These are phyloP conservation scores for Goniozus legneri DNA, from an alignment of 1,140 invertebrate genomes.

Conservation along the genomic window DNA sequence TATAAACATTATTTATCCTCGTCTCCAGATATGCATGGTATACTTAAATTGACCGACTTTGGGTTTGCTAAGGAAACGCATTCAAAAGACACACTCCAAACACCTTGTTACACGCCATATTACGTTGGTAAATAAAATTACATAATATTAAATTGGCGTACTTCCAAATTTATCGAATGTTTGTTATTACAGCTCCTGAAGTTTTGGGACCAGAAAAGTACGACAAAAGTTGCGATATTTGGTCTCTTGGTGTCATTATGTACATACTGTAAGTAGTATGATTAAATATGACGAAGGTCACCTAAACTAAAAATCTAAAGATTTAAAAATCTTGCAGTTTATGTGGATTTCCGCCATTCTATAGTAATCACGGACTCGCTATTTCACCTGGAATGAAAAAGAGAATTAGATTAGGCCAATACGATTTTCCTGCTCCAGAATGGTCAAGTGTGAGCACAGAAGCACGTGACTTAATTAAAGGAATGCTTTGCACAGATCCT, in stretches of 20 bases:
- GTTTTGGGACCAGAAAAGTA: constrained; percentile 96
- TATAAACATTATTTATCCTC: constrained; percentile 1
- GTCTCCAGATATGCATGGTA: constrained; percentile 62
- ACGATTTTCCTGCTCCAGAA: constrained; percentile 94
- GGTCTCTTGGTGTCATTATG: constrained; percentile 97
- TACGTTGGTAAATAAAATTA: constrained; percentile 76
- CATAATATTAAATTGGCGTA: too few relatives aligned
- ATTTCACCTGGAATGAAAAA: constrained; percentile 99
- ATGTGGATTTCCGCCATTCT: constrained; percentile 98
- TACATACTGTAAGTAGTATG: constrained; percentile 82
- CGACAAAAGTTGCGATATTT: constrained; percentile 98
- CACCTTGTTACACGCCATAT: constrained; percentile 98
- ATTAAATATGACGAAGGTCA: background rate
- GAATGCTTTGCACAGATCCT: constrained; percentile 91
- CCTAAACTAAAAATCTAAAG: background rate
- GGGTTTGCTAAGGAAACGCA: constrained; percentile 99
- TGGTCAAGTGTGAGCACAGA: constrained; percentile 92
- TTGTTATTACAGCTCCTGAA: constrained; percentile 74
- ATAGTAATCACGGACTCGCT: constrained; percentile 93
- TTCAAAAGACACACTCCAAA: constrained; percentile 83
- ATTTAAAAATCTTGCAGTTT: constrained; percentile 59
- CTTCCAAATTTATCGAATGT: too few relatives aligned
- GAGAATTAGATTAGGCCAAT: constrained; percentile 91
- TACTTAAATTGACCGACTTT: constrained; percentile 96
- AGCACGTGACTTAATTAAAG: constrained; percentile 92